Conservation (phyloP, 2,113 vertebrate genomes). For the Gulo gulo region DNA sequence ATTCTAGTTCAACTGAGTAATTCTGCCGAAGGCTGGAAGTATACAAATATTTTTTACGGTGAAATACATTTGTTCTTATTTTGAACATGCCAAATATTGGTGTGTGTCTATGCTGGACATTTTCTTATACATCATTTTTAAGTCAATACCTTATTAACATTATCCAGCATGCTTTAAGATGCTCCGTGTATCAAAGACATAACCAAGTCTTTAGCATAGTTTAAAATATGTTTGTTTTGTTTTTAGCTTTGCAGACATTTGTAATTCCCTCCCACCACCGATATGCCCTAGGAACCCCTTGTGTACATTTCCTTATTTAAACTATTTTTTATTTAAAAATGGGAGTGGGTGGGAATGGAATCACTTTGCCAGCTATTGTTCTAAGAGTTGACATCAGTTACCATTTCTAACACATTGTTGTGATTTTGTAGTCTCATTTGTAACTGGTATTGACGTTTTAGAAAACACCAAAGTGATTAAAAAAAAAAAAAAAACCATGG, state of each 20-base stretch:
- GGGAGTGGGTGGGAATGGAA: neutral
- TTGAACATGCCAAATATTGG: conserved; percentile 75
- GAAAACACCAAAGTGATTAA: conserved; percentile 68
- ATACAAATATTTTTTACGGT: conserved; percentile 79
- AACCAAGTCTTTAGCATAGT: conserved; percentile 62
- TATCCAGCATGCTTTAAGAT: conserved; percentile 77
- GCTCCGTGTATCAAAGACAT: conserved; percentile 64
- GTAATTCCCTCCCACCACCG: conserved; percentile 46
- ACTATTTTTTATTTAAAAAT: conserved; percentile 55
- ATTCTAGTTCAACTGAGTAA: conserved; percentile 75
- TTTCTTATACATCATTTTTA: conserved; percentile 72
- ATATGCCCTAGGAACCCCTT: conserved; percentile 65
- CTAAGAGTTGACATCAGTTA: conserved; percentile 64
- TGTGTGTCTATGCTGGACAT: conserved; percentile 80
- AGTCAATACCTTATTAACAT: conserved; percentile 74
- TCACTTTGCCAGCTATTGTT: conserved; percentile 58
- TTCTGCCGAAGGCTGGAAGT: conserved; percentile 78
- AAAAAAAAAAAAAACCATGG: neutral
- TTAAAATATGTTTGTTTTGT: conserved; percentile 65
- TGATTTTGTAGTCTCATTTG: conserved; percentile 64
- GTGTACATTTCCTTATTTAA: conserved; percentile 70
- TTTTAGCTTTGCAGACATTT: conserved; percentile 66
- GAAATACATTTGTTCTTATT: conserved; percentile 73
- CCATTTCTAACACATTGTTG: conserved; percentile 53
- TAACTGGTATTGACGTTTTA: conserved; percentile 63